phyloP scores from a whole-genome alignment of 2,113 vertebrate species.

The Maccullochella peelii region DNA sequence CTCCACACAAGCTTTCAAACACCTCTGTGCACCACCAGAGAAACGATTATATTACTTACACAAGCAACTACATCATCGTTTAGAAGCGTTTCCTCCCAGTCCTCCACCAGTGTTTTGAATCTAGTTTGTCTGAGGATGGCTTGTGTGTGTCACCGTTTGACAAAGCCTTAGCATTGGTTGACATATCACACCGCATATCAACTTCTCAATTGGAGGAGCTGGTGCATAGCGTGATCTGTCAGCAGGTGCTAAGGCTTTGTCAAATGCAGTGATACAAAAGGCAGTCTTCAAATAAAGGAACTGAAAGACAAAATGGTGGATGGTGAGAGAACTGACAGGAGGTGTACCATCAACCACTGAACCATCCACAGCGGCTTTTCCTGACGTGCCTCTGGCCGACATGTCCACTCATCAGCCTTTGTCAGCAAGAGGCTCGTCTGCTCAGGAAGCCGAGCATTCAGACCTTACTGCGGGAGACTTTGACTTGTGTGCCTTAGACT shows the following conservation, averaged over 20 bases:
- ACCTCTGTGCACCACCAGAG: constrained; percentile 34
- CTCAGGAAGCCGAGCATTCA: constrained; percentile 46
- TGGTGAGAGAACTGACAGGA: constrained; percentile 70
- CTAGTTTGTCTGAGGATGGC: constrained; percentile 51
- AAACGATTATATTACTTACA: constrained; percentile 57
- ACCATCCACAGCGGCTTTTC: constrained; percentile 52
- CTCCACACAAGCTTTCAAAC: constrained; percentile 53
- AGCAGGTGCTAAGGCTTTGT: constrained; percentile 80
- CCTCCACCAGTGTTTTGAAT: constrained; percentile 46
- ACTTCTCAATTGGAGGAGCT: constrained; percentile 74
- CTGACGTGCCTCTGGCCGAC: constrained; percentile 60
- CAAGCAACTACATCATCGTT: constrained; percentile 43
- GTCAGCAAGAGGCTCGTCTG: constrained; percentile 53
- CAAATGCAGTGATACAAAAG: constrained; percentile 70
- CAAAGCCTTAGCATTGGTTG: constrained; percentile 67
- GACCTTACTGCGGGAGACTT: constrained; percentile 33
- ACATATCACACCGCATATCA: constrained; percentile 76
- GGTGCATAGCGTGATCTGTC: constrained; percentile 78
- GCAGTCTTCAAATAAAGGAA: constrained; percentile 72
- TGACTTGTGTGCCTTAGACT: constrained; percentile 38
- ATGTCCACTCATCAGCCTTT: constrained; percentile 70
- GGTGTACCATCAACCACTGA: constrained; percentile 61
- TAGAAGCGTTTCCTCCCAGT: constrained; percentile 18
- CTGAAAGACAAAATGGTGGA: constrained; percentile 71
- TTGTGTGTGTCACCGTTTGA: constrained; percentile 63